Evolutionary conservation across 2,888 invertebrate genomes (phyloP), one percentile per base, ranked within the genome.

Genomic region (Acanthosepion esculentum): DNA sequence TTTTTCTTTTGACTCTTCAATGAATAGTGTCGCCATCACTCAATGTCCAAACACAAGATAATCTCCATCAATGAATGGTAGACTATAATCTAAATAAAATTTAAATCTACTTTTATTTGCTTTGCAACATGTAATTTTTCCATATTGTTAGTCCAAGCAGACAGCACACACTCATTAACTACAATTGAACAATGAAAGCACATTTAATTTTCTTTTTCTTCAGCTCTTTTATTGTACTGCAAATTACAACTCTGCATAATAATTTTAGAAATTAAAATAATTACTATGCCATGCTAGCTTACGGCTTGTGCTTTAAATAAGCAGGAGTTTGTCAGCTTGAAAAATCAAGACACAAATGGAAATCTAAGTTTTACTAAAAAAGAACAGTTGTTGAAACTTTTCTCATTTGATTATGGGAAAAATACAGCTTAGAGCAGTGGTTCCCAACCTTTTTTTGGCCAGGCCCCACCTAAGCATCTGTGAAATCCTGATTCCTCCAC

Each of bases 61-160:
- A 8, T 78, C n/a, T 78, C 15, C 78, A n/a, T n/a, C n/a, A n/a
- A n/a, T 78, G n/a, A n/a, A 78, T 78, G 78, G 78, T n/a, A 78
- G 8, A n/a, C 78, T 78, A 78, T 78, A n/a, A 78, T 78, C 78
- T 78, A 78, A 78, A 78, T 78, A 78, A 78, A 78, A n/a, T n/a
- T n/a, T 78, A 78, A 78, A 78, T 78, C 33, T 78, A n/a, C 78
- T 78, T n/a, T n/a, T n/a, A 78, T 78, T 78, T 78, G 78, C 78
- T 78, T 78, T 78, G 78, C n/a, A n/a, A n/a, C 78, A n/a, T 78
- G n/a, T 78, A 78, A 78, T 78, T 78, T 59, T 23, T 33, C 78
- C 8, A 10, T 33, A 33, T n/a, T 78, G 78, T 78, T 78, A 78
- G 78, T 78, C 78, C 3, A 78, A n/a, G 78, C 78, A 33, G n/a